Conservation (phyloP, 2,797 vertebrate genomes). For the Leptoclinus maculatus region DNA sequence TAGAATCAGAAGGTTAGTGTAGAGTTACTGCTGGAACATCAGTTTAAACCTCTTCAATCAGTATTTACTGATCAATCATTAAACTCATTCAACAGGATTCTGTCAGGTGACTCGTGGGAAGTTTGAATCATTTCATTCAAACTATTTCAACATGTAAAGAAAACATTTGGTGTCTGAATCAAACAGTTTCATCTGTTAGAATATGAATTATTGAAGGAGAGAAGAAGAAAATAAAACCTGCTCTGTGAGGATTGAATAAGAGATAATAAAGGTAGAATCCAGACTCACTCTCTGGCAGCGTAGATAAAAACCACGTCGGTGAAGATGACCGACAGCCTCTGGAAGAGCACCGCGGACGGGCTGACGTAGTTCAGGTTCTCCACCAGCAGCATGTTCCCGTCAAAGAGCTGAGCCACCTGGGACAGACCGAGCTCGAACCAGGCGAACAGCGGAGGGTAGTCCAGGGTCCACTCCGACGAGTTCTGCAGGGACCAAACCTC, state of each 20-base stretch:
- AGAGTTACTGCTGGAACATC: no score
- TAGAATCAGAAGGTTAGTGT: no score
- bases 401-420: constrained; percentile 87
- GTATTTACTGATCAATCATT: no score
- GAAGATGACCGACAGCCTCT: constrained; percentile 91
- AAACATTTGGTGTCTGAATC: background rate
- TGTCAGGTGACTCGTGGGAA: no score
- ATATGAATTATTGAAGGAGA: no score
- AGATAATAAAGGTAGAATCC: rapidly evolving
- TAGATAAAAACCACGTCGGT: constrained; percentile 90
- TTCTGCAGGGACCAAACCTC: constrained; percentile 75
- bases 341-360: constrained; percentile 87
- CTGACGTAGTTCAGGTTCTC: constrained; percentile 90
- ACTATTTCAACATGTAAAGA: background rate
- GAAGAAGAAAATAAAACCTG: background rate
- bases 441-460: constrained; percentile 97
- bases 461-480: constrained; percentile 95
- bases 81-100: no score
- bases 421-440: constrained; percentile 93
- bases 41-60: no score
- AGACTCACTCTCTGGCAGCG: constrained; percentile 88
- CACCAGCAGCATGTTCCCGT: constrained; percentile 90
- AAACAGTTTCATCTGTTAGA: no score
- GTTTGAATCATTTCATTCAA: no score
- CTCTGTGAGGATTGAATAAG: background rate